Evolutionary conservation across 64 coral and sea anemone genomes (phyloP), one percentile per base, ranked within the genome.

Genomic region (Hydrozoanthus tunicans): DNA sequence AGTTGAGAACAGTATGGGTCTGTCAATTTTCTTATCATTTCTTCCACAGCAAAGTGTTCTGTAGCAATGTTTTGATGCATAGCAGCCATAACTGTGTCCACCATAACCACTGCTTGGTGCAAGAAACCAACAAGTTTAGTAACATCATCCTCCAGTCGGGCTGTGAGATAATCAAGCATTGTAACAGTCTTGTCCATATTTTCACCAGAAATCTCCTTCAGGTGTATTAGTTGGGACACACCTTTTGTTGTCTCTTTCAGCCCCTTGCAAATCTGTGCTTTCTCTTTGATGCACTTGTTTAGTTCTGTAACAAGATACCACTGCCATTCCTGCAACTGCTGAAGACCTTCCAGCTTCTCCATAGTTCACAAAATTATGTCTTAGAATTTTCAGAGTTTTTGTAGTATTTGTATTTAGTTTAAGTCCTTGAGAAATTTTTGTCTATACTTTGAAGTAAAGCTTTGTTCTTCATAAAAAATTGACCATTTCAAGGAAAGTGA

Each of bases 21-120:
- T 59, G 92, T 53, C 4, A 94, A 70, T 65, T 97, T 97, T 51
- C 77, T 94, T 20, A 97, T 86, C 95, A 97, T 97, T 9, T 97
- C 95, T 65, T 93, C 88, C 9, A 97, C 92, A 43, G 95, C 95
- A 62, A 75, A 56, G 56, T 89, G 91, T 24, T 97, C 95, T 15
- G 51, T 54, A n/a, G 75, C 81, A 51, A 92, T 58, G 25, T 91
- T 92, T 20, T 92, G 85, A 57, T 97, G 91, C 92, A 94, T 91
- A 23, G 89, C 70, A 6, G 91, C 73, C 90, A 97, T 97, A 25
- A 97, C 95, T 62, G 86, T 84, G 51, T 97, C 92, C 65, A 97
- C 92, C 85, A 93, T 97, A 17, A 97, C 3, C 83, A 94, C 83
- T 73, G 94, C 73, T 52, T 97, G 95, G 13, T 71, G 66, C 90